Evolutionary conservation across 92 coral and sea anemone species (phyloP), one percentile per base, ranked within the genome.

Genomic region (Zoanthus sansibaricus): DNA sequence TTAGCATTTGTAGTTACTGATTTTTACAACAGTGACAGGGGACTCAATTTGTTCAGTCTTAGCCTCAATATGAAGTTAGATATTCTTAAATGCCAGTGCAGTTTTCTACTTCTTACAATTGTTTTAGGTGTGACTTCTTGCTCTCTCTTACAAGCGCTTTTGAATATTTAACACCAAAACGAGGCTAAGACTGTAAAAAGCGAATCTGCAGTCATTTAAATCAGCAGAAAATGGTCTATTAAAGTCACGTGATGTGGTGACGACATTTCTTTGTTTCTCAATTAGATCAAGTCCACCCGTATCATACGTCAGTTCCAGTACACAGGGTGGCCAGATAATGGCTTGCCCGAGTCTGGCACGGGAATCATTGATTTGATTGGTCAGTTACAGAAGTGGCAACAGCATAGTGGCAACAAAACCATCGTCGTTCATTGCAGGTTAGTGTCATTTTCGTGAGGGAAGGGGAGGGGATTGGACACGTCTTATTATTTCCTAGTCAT

Each of bases 371-470:
- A 95, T 75, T 93, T 95, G 55, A 92, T 97, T 25, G 95, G 95
- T 52, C 98, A 97, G 78, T 91, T 97, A 44, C 93, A 95, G 91
- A 97, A 95, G 77, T 93, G 98, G 96, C 98, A 97, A 73, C 98
- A 95, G 74, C 95, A 95, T 78, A 97, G 97, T 55, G 94, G 98
- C 80, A 97, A 97, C 84, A 93, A 95, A 17, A 71, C 89, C 4
- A 93, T 94, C 55, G 89, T 94, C 0, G 93, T 93, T 32, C 98
- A 97, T 86, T 97, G 99, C 97, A 97, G 99, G 99, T 96, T 87
- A 9, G 76, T 76, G 62, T 54, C 33, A 58, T 15, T 20, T 46
- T 31, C 33, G 49, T 1, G n/a, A 32, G 16, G 49, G 15, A 1
- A n/a, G 74, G 49, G 52, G 1, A 32, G 62, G 79, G 30, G 59